Evolutionary conservation across 1,140 invertebrate species (phyloP), one percentile per base, ranked within the genome.

Genomic region (Drosophila kohkoa): DNA sequence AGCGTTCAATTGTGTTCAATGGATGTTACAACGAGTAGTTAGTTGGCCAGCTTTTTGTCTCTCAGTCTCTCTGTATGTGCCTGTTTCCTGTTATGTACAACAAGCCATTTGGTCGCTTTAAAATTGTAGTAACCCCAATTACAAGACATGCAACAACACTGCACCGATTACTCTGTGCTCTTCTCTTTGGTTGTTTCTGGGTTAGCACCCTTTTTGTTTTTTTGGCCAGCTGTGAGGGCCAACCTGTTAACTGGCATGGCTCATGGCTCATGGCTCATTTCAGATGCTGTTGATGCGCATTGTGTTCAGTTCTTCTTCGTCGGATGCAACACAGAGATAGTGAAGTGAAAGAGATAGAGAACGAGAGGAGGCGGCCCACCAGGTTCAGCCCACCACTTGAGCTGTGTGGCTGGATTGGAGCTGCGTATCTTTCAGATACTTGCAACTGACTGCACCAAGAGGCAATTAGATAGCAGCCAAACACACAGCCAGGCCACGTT

Each of bases 91-190:
- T 71, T 68, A 43, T 77, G 62, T 66, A n/a, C 57, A 45, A 73
- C 70, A 77, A 69, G 55, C 64, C 78, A 85, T 79, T 77, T 77
- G 64, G 71, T 49, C 66, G 81, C 79, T 65, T 74, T 72, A 70
- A 82, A 76, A 88, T 87, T 79, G 71, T 68, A 69, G 81, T 85
- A 91, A 83, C 83, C 79, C 81, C 89, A 89, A 89, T 91, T 85
- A 89, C 89, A 91, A 64, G 86, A 73, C 59, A 54, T 41, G 62
- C 52, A 45, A 7, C 41, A 48, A 28, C 30, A 45, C 49, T 41
- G 10, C n/a, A 16, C 5, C 28, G 20, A 15, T 15, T 54, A 3
- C 11, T 43, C 11, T 13, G 7, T 43, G 1, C n/a, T 43, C 49
- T 66, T 45, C 48, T 65, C 6, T 65, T 2, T 43, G 35, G 0